Base-by-base conservation (phyloP, 2,888 invertebrate species). In the Pterobdella sp. region DNA sequence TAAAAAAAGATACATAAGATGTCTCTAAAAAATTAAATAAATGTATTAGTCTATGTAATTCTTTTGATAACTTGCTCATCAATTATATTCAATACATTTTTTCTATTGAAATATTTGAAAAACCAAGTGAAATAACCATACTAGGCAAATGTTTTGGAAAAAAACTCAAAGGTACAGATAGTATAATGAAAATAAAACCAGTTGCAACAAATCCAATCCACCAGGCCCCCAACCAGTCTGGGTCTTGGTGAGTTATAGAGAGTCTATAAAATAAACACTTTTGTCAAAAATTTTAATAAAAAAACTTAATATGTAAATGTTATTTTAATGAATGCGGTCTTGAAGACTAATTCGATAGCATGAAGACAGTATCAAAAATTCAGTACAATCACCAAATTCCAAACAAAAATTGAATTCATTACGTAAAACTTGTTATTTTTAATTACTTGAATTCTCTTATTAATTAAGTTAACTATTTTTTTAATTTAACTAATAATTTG, bases 151-250 rank as follows among this genome's bases (percentile, higher is more conserved):
- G 87, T 78, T 89, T 88, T 74, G 94, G 94, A 84, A 94, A 94
- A 77, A 91, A 91, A 85, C 93, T 92, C 91, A 96, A 92, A 72
- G 92, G 89, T 72, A 90, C 84, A 0, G 93, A 90, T 73, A 93
- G 89, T 74, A 94, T 79, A 82, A 93, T 88, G 80, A 94, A 88
- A 79, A 93, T 87, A 0, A 89, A 88, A 0, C 93, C 91, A 80
- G 94, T 92, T 79, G 94, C 78, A 14, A 85, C 87, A 87, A 89
- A 86, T 88, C 92, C 94, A 74, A 96, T 86, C 95, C 95, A 96
- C 95, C 95, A 96, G 65, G 95, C 95, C 69, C 95, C 94, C 68
- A 95, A 91, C 93, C 94, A 95, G 84, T 79, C 78, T 0, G 81
- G 80, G 76, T 79, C 80, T 35, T 79, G 79, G 0, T 79, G 76